Percentiles rank a stretch among this genome's conserved stretches.
Evolutionary conservation across 2,797 vertebrate species (phyloP).

Genomic region (Arremon brunneinucha): DNA sequence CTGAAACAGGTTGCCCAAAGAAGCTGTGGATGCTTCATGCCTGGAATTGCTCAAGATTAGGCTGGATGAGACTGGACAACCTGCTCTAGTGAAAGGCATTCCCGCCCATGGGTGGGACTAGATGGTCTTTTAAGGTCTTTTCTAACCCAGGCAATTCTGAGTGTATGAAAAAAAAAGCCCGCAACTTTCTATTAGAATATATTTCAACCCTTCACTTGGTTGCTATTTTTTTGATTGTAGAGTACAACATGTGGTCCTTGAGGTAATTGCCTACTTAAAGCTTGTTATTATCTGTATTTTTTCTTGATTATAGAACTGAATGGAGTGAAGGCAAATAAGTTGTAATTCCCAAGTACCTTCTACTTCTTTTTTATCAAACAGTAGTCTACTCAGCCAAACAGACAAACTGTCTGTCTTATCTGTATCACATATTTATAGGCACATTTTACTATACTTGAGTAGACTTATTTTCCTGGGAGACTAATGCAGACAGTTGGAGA

Average conservation of each 20-base stretch:
- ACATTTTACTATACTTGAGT: background rate
- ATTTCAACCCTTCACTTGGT: background rate
- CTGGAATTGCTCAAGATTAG: background rate
- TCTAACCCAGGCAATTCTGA: background rate
- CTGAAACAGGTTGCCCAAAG: background rate
- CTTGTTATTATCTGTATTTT: background rate
- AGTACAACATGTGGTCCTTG: background rate
- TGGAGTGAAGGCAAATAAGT: background rate
- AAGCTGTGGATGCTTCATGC: background rate
- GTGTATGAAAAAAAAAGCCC: rapidly evolving
- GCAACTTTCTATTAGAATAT: background rate
- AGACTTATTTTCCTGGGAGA: background rate
- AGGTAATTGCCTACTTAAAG: background rate
- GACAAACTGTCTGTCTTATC: background rate
- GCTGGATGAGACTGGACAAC: background rate
- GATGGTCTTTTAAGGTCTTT: background rate
- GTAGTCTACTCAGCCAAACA: background rate
- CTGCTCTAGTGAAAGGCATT: background rate
- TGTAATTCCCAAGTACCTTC: background rate
- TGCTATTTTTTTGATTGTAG: background rate
- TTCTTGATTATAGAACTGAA: background rate
- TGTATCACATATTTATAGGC: background rate
- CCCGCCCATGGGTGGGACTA: rapidly evolving
- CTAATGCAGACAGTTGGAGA: background rate
- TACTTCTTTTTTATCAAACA: background rate